A percentile compares a stretch with the other conserved stretches of the same genome.
Conservation (phyloP, 2,113 vertebrate species). For the cat (Felis catus) region F.catus_Fca126_mat1.0 CM031427.1:14315001-14315500, state of each 20-base stretch:
- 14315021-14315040: background rate
- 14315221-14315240: rapidly evolving
- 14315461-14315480: too few species aligned
- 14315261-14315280: too few species aligned
- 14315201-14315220: background rate
- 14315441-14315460: too few species aligned
- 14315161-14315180: background rate
- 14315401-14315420: too few species aligned
- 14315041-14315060: background rate
- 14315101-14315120: background rate
- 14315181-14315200: background rate
- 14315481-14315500: background rate
- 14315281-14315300: too few species aligned
- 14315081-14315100: background rate
- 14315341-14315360: too few species aligned
- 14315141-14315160: too few species aligned
- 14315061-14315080: background rate
- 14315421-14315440: too few species aligned
- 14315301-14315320: too few species aligned
- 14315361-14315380: too few species aligned
- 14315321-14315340: too few species aligned
- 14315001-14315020: background rate
- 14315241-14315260: background rate
- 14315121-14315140: background rate
- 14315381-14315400: too few species aligned